Percentiles rank a stretch among this genome's conserved stretches.
phyloP scores from a whole-genome alignment of 2,888 invertebrate genomes.

The Prenolepis imparis region DNA sequence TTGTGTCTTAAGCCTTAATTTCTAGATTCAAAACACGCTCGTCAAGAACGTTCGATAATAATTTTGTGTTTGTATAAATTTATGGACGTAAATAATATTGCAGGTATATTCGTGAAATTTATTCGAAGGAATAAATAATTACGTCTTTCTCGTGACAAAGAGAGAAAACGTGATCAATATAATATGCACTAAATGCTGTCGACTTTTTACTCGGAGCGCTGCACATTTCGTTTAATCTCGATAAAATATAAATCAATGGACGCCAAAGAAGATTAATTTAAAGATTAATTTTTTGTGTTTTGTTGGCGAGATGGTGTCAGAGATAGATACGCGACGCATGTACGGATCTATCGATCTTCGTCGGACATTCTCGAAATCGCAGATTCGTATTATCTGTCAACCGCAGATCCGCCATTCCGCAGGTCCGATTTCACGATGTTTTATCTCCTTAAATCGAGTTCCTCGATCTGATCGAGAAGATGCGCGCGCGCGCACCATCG shows the following conservation, averaged over 20 bases:
- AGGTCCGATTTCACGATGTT: conserved; percentile 50
- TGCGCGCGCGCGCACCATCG: conserved; percentile 43
- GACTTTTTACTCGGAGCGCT: conserved; percentile 27
- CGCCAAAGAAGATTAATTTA: not conserved
- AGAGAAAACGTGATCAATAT: not conserved
- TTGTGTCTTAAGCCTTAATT: not conserved
- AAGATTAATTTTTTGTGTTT: conserved; percentile 23
- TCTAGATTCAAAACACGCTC: not conserved
- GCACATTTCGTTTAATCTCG: not conserved
- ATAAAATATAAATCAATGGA: not conserved
- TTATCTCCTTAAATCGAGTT: conserved; percentile 66
- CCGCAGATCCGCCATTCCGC: conserved; percentile 36
- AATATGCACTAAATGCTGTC: not conserved
- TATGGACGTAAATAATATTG: not conserved
- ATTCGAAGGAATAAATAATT: not conserved
- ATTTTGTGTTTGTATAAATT: not conserved
- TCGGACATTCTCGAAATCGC: conserved; percentile 41
- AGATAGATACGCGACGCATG: conserved; percentile 46
- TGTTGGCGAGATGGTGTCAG: conserved; percentile 42
- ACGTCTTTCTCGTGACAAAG: not conserved
- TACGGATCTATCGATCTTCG: conserved; percentile 66
- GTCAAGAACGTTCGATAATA: not conserved
- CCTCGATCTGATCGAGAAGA: conserved; percentile 53
- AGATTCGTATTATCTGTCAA: conserved; percentile 54
- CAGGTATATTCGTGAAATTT: not conserved